These are phyloP conservation scores for Anticlea derivata DNA, from an alignment of 2,888 invertebrate species.

Conservation along the genomic window DNA sequence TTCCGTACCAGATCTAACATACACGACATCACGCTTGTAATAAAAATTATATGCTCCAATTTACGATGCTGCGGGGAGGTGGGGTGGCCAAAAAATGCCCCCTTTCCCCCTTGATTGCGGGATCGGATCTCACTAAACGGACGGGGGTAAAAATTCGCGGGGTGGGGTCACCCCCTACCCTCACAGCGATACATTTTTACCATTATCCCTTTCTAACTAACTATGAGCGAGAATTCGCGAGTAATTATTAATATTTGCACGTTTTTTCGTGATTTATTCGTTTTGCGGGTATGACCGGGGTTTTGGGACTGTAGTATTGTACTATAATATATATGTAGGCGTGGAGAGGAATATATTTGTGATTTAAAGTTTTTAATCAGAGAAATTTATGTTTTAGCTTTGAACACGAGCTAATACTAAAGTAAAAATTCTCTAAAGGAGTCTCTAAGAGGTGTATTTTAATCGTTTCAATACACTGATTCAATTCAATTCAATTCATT, in stretches of 20 bases:
- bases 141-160: slow-evolving; percentile 71
- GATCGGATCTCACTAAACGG: slow-evolving; percentile 81
- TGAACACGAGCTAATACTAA: no score
- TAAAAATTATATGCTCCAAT: slow-evolving; percentile 85
- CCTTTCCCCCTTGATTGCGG: slow-evolving; percentile 76
- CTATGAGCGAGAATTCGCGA: slow-evolving; percentile 69
- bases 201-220: slow-evolving; percentile 76
- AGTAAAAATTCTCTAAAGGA: no score
- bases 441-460: no score
- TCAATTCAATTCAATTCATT: no score
- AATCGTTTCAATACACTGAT: no score
- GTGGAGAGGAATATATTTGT: neutral
- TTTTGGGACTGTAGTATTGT: slow-evolving; percentile 5
- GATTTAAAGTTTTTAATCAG: slow-evolving; percentile 16
- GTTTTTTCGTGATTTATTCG: slow-evolving; percentile 41
- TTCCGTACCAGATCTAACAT: slow-evolving; percentile 45
- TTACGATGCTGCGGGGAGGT: slow-evolving; percentile 66
- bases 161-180: slow-evolving; percentile 50
- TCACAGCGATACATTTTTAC: slow-evolving; percentile 77
- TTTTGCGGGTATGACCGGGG: slow-evolving; percentile 14
- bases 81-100: slow-evolving; percentile 69
- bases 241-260: slow-evolving; percentile 75
- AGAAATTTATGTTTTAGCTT: neutral
- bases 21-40: slow-evolving; percentile 75
- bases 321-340: slow-evolving; percentile 16